Evolutionary conservation across 2,797 vertebrate genomes (phyloP), one percentile per base, ranked within the genome.

Genomic region (Anomalospiza imberbis): DNA sequence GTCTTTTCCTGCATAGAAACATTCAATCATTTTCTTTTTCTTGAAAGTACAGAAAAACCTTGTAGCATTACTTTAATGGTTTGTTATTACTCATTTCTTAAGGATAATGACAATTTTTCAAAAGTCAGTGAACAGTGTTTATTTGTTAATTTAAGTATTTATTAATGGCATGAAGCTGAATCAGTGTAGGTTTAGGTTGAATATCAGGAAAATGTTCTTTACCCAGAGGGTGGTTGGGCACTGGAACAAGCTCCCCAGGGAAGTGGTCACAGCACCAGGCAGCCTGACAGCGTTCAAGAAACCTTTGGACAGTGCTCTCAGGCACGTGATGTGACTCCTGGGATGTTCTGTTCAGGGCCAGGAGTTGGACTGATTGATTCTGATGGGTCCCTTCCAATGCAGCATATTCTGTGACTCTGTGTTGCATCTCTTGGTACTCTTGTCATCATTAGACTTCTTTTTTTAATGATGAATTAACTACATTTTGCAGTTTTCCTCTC

Each of bases 291-390:
- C 40, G 18, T 9, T 28, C 34, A 58, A 24, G 31, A 24, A 32
- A 21, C 0, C 0, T 47, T 84, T 65, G 40, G 34, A 36, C 21
- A 77, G 4, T 1, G 2, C 18, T 75, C 32, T 58, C 8, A 50
- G 31, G 50, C 15, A 6, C 29, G 28, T 0, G 8, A 4, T 38
- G 50, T 58, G 51, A 58, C 22, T 34, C 21, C 12, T 16, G 4
- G 45, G 7, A 3, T 40, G 6, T 40, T 18, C n/a, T 66, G 18
- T 42, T 34, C 53, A 54, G 26, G 11, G 18, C 17, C 34, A 32
- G 47, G 40, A 22, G 18, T 5, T 66, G 66, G 26, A 48, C 22
- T 36, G 2, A 1, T 29, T 62, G 28, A 21, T 71, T 60, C 79
- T 47, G 17, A 40, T 53, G 51, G 17, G 7, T 54, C 11, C 12